Conservation (phyloP, 2,797 vertebrate genomes). For the Lepilemur ruficaudatus region DNA sequence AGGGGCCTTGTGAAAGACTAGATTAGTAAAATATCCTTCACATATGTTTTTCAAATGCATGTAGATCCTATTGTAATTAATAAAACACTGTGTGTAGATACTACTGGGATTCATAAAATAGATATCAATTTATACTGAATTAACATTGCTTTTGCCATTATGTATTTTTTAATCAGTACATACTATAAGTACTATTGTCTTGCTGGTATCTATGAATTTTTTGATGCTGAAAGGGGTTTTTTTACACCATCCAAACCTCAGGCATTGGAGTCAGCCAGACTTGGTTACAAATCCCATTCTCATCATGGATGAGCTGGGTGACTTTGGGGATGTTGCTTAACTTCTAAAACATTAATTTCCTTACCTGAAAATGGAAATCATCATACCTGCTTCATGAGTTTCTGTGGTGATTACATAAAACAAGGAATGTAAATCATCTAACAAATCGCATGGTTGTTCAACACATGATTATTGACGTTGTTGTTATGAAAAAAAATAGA, state of each 20-base stretch:
- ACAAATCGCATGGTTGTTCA: conserved; percentile 5
- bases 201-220: not conserved
- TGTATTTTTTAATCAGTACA: conserved; percentile 4
- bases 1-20: not conserved
- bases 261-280: conserved; percentile 28
- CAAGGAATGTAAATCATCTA: conserved; percentile 42
- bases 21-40: not conserved
- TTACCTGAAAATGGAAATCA: conserved; percentile 38
- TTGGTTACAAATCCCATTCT: conserved; percentile 12
- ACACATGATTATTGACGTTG: conserved; percentile 9
- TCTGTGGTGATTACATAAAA: conserved; percentile 12
- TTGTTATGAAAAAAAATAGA: conserved; percentile 34
- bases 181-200: not conserved
- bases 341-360: conserved; percentile 48
- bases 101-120: not conserved
- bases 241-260: not conserved
- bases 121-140: conserved; percentile 33
- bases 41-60: not conserved
- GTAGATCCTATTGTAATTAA: not conserved
- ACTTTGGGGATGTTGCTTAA: conserved; percentile 14
- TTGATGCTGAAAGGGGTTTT: not conserved
- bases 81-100: not conserved
- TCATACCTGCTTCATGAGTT: conserved; percentile 16
- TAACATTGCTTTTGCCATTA: not conserved
- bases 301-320: not conserved